Conservation (phyloP, 2,797 vertebrate species). For the Etheostoma nigrum region DNA sequence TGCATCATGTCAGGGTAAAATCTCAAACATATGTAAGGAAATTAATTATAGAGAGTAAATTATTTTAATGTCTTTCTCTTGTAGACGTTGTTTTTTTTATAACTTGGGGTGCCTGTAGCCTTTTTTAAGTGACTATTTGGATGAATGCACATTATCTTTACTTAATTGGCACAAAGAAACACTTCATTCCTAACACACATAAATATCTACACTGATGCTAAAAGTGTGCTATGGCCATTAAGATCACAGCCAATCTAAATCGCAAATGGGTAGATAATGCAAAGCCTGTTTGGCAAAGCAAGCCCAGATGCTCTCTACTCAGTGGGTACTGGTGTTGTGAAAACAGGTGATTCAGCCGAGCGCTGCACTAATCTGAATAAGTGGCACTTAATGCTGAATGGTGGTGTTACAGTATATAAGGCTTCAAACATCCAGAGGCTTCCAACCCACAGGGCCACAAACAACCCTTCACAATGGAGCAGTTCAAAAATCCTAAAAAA, state of each 20-base stretch:
- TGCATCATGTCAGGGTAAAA: not conserved
- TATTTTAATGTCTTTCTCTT: not conserved
- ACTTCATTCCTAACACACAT: constrained; percentile 7
- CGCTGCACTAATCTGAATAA: constrained; percentile 79
- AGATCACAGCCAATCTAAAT: constrained; percentile 53
- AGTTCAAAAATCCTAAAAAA: constrained; percentile 39
- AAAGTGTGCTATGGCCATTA: constrained; percentile 39
- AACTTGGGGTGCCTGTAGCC: not conserved
- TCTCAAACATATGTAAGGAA: too few species aligned
- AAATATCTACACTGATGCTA: constrained; percentile 12
- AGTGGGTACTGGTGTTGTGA: constrained; percentile 57
- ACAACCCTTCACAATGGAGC: constrained; percentile 48
- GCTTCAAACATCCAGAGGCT: constrained; percentile 65
- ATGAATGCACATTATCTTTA: constrained; percentile 26
- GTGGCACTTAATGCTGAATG: constrained; percentile 82
- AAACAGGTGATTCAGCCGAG: constrained; percentile 77
- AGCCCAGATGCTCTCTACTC: constrained; percentile 53
- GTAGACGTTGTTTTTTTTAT: not conserved
- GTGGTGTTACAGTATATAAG: constrained; percentile 77
- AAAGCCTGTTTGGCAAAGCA: constrained; percentile 53
- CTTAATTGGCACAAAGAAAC: constrained; percentile 31
- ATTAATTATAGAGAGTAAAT: not conserved
- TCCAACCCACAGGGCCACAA: constrained; percentile 60
- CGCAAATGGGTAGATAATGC: constrained; percentile 48
- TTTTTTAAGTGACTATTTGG: constrained; percentile 13